Evolutionary conservation across 1,140 invertebrate genomes (phyloP), one percentile per base, ranked within the genome.

Genomic region (Dendrolimus kikuchii): DNA sequence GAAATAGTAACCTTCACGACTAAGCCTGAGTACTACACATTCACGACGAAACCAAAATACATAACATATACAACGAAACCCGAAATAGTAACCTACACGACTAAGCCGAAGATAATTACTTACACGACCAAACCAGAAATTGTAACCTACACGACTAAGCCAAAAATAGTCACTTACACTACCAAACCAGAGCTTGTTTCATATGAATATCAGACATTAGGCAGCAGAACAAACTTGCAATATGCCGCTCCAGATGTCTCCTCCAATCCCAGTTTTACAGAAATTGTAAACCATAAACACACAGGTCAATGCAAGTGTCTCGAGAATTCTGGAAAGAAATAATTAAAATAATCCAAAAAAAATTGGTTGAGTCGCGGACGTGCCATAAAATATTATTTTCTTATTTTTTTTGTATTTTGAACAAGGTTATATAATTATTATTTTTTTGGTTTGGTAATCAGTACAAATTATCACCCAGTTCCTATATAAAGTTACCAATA

Each of bases 81-180:
- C 0, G 71, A 83, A 54, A 50, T 70, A 0, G 55, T 75, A 4
- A 76, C 69, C 2, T 81, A 64, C 52, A 83, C 80, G 5, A 81
- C 76, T 4, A 83, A 83, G 55, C 75, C 77, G 0, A 53, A 79
- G 59, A 65, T 71, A 4, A 50, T 82, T 4, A 79, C 79, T 0
- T 84, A 69, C 47, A 84, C 81, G 0, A 81, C 79, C 0, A 82
- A 85, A 40, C 81, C 81, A 0, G 63, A 85, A 59, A 56, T 77
- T 1, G 46, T 79, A 0, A 79, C 71, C 1, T 83, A 67, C 47
- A 82, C 79, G 9, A 82, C 79, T 6, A 80, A 80, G 48, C 75
- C 75, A 0, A 55, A 78, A 45, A 63, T 68, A 5, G 55, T 77
- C 5, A 78, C 72, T 0, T 77, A 68, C 53, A 74, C 23, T 1